A percentile compares a stretch with the other conserved stretches of the same genome.
These are phyloP conservation scores for Odontophorus gujanensis DNA, from an alignment of 2,113 vertebrate genomes.

Conservation along the genomic window DNA sequence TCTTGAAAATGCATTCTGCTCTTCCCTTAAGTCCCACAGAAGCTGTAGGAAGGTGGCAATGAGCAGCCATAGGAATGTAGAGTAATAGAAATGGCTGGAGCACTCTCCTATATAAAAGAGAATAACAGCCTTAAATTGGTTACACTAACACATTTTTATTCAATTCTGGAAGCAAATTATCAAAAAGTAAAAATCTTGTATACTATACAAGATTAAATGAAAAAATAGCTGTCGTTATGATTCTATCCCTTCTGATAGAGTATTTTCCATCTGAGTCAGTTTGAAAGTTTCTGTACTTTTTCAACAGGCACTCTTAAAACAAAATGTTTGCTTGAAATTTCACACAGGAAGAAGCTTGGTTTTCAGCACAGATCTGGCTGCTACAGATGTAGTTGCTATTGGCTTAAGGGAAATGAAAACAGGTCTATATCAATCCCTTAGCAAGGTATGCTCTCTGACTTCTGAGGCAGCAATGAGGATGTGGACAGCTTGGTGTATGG, in stretches of 20 bases:
- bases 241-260: background rate
- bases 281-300: background rate
- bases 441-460: background rate
- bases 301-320: background rate
- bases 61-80: background rate
- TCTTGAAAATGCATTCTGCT: background rate
- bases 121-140: background rate
- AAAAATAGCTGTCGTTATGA: background rate
- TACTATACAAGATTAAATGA: background rate
- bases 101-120: background rate
- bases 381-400: background rate
- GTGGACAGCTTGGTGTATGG: background rate
- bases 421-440: background rate
- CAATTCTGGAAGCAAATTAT: background rate
- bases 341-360: background rate
- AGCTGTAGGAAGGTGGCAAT: background rate
- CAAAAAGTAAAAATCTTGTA: background rate
- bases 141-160: background rate
- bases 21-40: background rate
- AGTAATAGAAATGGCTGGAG: background rate
- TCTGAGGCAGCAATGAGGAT: background rate
- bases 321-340: background rate
- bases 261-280: background rate
- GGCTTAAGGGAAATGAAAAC: background rate
- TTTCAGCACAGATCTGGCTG: background rate